Conservation (phyloP, 2,888 invertebrate genomes). For the Chelonus formosanus region DNA sequence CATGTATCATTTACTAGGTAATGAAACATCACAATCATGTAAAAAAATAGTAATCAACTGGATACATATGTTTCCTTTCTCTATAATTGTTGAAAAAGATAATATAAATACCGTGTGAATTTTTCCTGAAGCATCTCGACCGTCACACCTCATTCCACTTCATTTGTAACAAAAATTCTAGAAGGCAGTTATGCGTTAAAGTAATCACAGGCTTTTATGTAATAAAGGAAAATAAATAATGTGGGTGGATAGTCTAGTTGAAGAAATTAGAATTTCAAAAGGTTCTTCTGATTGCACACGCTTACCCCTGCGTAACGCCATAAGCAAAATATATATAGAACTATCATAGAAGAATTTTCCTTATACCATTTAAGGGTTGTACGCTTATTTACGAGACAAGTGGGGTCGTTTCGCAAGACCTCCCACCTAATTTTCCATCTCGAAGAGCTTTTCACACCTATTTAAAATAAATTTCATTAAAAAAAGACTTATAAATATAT, state of each 20-base stretch:
- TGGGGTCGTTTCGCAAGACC: slow-evolving; percentile 40
- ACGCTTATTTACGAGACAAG: slow-evolving; percentile 22
- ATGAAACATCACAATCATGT: not conserved
- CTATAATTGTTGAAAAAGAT: too few species aligned
- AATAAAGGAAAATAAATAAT: too few species aligned
- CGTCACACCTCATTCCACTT: slow-evolving; percentile 43
- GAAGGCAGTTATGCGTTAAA: slow-evolving; percentile 22
- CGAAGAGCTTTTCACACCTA: slow-evolving; percentile 20
- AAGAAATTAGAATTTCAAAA: slow-evolving; percentile 50
- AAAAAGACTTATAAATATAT: slow-evolving; percentile 15
- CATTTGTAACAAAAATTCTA: slow-evolving; percentile 28
- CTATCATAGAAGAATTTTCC: slow-evolving; percentile 10
- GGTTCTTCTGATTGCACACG: slow-evolving; percentile 49
- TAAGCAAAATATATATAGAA: slow-evolving; percentile 8
- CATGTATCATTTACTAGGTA: not conserved
- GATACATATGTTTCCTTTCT: not conserved
- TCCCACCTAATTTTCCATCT: slow-evolving; percentile 41
- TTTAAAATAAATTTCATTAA: slow-evolving; percentile 1
- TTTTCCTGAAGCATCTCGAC: slow-evolving; percentile 12
- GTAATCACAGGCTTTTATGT: slow-evolving; percentile 1
- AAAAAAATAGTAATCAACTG: too few species aligned
- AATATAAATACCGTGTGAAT: slow-evolving; percentile 17
- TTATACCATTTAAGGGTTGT: slow-evolving; percentile 26
- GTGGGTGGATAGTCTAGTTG: too few species aligned
- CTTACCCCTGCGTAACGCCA: slow-evolving; percentile 54